These are phyloP conservation scores for Bedellia somnulentella DNA, from an alignment of 2,888 invertebrate genomes.

Conservation along the genomic window DNA sequence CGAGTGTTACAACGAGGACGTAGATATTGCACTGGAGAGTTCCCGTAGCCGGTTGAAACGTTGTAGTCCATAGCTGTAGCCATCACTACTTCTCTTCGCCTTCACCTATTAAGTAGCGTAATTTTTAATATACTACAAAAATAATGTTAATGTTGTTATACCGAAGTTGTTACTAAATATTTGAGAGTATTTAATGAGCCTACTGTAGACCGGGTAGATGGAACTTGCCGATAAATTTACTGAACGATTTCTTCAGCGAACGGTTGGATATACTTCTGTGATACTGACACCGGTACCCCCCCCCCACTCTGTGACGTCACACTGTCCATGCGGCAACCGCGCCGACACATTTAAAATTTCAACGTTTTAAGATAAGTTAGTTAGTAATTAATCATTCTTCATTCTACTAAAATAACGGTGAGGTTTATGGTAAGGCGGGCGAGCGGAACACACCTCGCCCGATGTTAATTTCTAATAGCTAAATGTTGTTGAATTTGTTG, in stretches of 20 bases:
- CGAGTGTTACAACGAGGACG: too few relatives aligned
- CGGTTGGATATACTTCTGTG: conserved; percentile 19
- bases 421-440: conserved; percentile 6
- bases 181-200: conserved; percentile 64
- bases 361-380: conserved; percentile 43
- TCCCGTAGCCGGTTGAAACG: too few relatives aligned
- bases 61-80: too few relatives aligned
- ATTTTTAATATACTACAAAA: conserved; percentile 41
- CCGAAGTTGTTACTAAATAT: conserved; percentile 59
- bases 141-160: conserved; percentile 61
- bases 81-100: too few relatives aligned
- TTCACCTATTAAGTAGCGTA: too few relatives aligned
- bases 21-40: too few relatives aligned
- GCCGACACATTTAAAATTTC: conserved; percentile 28
- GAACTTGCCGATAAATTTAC: too few relatives aligned
- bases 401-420: conserved; percentile 15
- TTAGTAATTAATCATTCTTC: conserved; percentile 29
- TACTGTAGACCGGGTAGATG: too few relatives aligned
- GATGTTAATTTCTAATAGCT: conserved; percentile 54
- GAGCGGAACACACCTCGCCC: conserved; percentile 23
- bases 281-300: conserved; percentile 15
- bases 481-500: conserved; percentile 59
- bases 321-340: conserved; percentile 6
- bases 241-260: neutral
- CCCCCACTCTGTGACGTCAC: conserved; percentile 7